Base-by-base conservation (phyloP, 2,113 vertebrate species). In the Tursiops truncatus region DNA sequence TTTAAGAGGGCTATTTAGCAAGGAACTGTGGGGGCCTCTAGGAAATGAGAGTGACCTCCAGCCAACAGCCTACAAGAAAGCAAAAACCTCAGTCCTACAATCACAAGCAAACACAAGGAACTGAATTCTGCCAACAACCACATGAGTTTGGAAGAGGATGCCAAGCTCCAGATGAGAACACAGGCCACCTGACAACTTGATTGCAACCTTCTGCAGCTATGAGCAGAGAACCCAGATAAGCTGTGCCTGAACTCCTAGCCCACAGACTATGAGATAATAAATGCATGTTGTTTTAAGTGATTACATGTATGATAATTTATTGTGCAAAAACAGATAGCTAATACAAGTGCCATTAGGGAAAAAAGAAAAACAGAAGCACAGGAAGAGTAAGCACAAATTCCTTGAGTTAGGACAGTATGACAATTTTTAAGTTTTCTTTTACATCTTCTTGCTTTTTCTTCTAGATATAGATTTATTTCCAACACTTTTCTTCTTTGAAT, bases 341-440 rank as follows among this genome's bases (percentile, higher is more conserved):
- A 92, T 44, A 58, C 6, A 86, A 96, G 65, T 83, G 47, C 25
- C 9, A 77, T 65, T 36, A 50, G 33, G 15, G 21, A 26, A 81
- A 56, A 80, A 79, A 41, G 13, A 47, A 60, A 91, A 50, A 2
- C 26, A 41, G 1, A 10, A 76, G 26, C 4, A 65, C 2, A 65
- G n/a, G 10, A 76, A 92, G 17, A 50, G 23, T 87, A 56, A 77
- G 74, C 17, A 82, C 9, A 47, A 67, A 50, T 71, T 28, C 6
- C 63, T 92, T 68, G 38, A 73, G 36, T 87, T 80, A 86, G 63
- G 73, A 73, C 10, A 38, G 11, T 81, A 81, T 77, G 21, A 94
- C 20, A 63, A 83, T 58, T 68, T 88, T 38, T 26, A 91, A 56
- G 26, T 92, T 92, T 88, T 79, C 89, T 65, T 95, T 91, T 68